phyloP scores from a whole-genome alignment of 2,113 vertebrate genomes.

The Pao palembangensis region DNA sequence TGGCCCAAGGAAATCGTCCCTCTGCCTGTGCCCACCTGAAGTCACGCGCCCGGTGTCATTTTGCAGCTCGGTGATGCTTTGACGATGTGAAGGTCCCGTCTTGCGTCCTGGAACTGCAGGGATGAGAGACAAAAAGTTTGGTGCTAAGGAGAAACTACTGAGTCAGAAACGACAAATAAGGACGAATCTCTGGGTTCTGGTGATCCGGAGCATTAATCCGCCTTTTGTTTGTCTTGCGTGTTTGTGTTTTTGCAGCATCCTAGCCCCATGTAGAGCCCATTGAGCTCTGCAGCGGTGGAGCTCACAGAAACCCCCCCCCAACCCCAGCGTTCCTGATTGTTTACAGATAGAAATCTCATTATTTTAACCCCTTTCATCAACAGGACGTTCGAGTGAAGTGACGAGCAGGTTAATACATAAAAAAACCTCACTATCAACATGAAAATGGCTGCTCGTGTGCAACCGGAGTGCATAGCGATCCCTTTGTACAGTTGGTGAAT shows the following conservation, averaged over 20 bases:
- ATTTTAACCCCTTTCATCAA: slow-evolving; percentile 6
- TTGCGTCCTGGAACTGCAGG: too few species aligned
- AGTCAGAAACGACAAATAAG: slow-evolving; percentile 46
- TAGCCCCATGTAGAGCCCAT: slow-evolving; percentile 26
- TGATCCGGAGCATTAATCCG: slow-evolving; percentile 57
- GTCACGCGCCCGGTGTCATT: slow-evolving; percentile 5
- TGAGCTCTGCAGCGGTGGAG: slow-evolving; percentile 43
- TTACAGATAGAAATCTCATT: too few species aligned
- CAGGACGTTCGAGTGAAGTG: slow-evolving; percentile 26
- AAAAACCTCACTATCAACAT: not conserved
- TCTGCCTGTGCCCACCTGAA: not conserved
- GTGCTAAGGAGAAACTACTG: slow-evolving; percentile 31
- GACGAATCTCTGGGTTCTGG: slow-evolving; percentile 48
- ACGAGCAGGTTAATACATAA: slow-evolving; percentile 10
- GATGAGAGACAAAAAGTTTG: slow-evolving; percentile 25
- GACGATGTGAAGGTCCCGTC: not conserved
- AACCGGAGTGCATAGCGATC: slow-evolving; percentile 29
- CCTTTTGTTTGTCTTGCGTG: slow-evolving; percentile 60
- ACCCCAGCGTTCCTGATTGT: too few species aligned
- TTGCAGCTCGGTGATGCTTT: slow-evolving; percentile 21
- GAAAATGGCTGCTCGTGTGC: slow-evolving; percentile 6
- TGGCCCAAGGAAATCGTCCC: too few species aligned
- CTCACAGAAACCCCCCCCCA: not conserved
- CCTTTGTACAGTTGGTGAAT: slow-evolving; percentile 53
- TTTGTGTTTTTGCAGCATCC: slow-evolving; percentile 16